Conservation (phyloP, 92 coral and sea anemone genomes). For the Zoanthus solanderi region DNA sequence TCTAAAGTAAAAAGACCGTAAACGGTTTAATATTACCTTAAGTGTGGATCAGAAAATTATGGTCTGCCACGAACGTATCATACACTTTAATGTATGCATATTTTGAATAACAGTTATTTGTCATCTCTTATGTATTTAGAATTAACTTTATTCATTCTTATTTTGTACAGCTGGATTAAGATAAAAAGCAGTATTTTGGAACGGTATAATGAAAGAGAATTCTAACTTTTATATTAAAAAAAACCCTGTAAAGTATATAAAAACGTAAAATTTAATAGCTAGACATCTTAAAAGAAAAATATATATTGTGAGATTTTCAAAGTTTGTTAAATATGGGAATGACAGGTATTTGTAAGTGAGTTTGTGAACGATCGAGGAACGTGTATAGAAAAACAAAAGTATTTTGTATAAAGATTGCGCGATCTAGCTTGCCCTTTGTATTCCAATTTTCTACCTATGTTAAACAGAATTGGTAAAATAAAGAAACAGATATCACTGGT, state of each 20-base stretch:
- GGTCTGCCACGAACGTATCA: neutral
- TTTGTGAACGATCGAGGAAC: neutral
- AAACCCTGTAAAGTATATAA: conserved; percentile 9
- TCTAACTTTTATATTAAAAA: conserved; percentile 22
- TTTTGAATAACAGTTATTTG: conserved; percentile 9
- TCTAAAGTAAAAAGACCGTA: neutral
- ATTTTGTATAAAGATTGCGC: neutral
- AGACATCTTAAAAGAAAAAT: neutral
- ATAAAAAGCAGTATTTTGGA: conserved; percentile 36
- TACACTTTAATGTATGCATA: neutral
- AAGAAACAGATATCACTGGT: no score
- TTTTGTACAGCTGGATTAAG: conserved; percentile 26
- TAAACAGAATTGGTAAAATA: no score
- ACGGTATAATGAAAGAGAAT: conserved; percentile 1
- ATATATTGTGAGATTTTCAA: neutral
- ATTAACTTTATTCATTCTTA: conserved; percentile 7
- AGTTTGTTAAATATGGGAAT: neutral
- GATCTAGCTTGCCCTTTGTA: no score
- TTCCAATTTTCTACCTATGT: no score
- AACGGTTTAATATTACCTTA: neutral
- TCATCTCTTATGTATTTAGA: conserved; percentile 8
- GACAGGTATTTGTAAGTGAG: neutral
- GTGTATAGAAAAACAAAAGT: neutral
- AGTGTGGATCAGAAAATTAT: neutral
- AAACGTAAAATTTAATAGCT: neutral